Percentiles rank a stretch among this genome's conserved stretches.
Conservation (phyloP, 2,113 vertebrate species). For the Cnemophilus loriae region DNA sequence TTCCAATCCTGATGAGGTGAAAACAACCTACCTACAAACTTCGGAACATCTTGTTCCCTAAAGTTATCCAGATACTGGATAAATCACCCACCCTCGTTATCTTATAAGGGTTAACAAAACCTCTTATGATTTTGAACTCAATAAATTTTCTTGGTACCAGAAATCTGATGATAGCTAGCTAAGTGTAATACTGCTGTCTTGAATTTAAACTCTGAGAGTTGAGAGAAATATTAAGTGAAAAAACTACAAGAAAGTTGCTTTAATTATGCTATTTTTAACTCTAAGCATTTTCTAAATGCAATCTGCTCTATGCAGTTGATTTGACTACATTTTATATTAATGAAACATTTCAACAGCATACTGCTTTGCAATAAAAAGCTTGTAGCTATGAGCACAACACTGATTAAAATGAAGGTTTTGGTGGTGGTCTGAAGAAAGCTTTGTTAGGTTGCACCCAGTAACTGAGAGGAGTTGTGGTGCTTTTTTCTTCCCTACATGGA, state of each 20-base stretch:
- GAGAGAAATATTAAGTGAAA: neutral
- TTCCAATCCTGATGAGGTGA: neutral
- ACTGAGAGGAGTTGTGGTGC: neutral
- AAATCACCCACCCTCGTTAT: neutral
- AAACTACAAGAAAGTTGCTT: neutral
- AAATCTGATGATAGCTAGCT: neutral
- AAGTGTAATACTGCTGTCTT: neutral
- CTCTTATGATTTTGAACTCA: neutral
- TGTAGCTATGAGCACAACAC: neutral
- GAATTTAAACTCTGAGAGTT: neutral
- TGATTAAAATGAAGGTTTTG: neutral
- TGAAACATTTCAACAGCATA: neutral
- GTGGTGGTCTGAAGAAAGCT: neutral
- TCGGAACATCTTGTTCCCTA: neutral
- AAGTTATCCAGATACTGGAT: neutral
- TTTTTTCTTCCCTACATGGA: rapidly evolving
- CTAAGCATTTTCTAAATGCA: neutral
- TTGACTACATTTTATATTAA: neutral
- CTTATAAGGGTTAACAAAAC: neutral
- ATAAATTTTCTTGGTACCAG: neutral
- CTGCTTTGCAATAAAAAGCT: neutral
- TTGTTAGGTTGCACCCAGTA: neutral
- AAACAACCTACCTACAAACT: neutral
- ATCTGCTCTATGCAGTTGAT: neutral
- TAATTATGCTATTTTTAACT: neutral